These are phyloP conservation scores for Leptura quadrifasciata DNA, from an alignment of 2,888 invertebrate species.

Conservation along the genomic window DNA sequence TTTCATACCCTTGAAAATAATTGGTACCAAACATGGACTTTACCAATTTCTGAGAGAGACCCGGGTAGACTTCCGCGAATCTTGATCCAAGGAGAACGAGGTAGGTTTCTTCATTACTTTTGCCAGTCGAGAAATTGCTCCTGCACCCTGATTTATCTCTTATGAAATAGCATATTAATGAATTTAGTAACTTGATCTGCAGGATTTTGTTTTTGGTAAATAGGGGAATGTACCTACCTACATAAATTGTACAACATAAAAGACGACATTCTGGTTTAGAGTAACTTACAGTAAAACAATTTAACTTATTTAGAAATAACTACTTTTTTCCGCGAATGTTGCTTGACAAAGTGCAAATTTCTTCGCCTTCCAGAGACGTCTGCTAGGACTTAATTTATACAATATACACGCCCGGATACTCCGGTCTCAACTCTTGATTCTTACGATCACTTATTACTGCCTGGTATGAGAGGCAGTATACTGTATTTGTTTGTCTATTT, in stretches of 20 bases:
- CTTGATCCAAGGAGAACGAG: constrained; percentile 51
- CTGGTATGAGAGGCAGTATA: no score
- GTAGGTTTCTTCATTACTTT: constrained; percentile 50
- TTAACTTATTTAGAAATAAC: background rate
- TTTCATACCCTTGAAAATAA: background rate
- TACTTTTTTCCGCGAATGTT: no score
- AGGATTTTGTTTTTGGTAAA: constrained; percentile 26
- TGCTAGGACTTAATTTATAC: no score
- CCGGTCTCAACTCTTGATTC: no score
- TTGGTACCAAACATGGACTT: background rate
- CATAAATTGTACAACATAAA: background rate
- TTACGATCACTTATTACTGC: no score
- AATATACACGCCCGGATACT: no score
- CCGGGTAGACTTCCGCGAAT: constrained; percentile 48
- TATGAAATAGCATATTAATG: constrained; percentile 33
- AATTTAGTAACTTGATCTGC: constrained; percentile 35
- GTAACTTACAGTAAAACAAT: background rate
- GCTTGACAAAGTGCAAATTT: no score
- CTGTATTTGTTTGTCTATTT: no score
- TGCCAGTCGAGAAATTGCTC: constrained; percentile 45
- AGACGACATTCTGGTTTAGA: background rate
- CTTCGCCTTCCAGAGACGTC: no score
- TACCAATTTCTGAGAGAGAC: constrained; percentile 20
- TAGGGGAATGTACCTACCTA: background rate
- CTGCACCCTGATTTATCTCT: constrained; percentile 47